phyloP scores from a whole-genome alignment of 2,113 vertebrate genomes.

The Megaleporinus macrocephalus region DNA sequence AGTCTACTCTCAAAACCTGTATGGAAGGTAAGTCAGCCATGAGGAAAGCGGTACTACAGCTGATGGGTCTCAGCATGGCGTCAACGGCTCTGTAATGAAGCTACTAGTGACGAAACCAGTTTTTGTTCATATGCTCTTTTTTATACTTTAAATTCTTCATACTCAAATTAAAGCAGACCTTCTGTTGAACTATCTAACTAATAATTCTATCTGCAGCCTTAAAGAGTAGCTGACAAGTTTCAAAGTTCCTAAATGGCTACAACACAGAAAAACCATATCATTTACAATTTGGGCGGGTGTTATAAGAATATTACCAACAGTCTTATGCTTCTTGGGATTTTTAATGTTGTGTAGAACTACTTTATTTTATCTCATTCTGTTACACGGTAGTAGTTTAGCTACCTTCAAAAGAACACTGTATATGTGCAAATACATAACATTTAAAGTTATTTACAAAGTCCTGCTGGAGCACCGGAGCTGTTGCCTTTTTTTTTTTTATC shows the following conservation, averaged over 20 bases:
- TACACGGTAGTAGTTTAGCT: not conserved
- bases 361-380: not conserved
- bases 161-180: not conserved
- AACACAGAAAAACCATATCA: too few species aligned
- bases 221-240: not conserved
- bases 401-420: not conserved
- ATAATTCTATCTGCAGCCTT: too few species aligned
- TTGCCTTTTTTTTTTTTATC: not conserved
- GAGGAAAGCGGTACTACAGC: not conserved
- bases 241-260: too few species aligned
- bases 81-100: not conserved
- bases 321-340: too few species aligned
- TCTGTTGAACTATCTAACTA: not conserved
- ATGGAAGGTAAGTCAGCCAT: not conserved
- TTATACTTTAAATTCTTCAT: not conserved
- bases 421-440: too few species aligned
- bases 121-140: not conserved
- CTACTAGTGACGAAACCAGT: not conserved
- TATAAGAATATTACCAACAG: too few species aligned
- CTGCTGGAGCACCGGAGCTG: not conserved
- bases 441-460: not conserved
- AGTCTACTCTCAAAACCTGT: not conserved
- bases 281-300: too few species aligned
- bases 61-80: conserved; percentile 29
- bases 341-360: too few species aligned